Evolutionary conservation across 37 sponge, comb jelly and placozoan genomes (phyloP).

Genomic region (Chondrilla cf. caribensis): DNA sequence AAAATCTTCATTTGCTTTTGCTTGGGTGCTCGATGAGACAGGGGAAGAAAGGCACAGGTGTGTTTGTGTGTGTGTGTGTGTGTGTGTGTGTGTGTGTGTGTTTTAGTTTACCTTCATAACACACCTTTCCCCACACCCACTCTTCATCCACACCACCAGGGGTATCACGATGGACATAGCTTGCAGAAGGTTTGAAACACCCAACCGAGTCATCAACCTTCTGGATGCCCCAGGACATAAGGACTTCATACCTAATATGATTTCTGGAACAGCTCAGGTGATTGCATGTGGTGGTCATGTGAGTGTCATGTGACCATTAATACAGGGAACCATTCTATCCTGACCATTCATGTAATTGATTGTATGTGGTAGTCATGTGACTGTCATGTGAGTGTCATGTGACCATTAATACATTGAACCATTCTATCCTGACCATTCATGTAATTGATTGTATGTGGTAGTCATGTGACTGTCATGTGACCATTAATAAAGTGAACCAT

Average conservation of each 20-base stretch:
- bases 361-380: too few species aligned
- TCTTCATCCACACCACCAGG: slow-evolving; percentile 21
- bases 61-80: slow-evolving; percentile 17
- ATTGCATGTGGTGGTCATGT: too few species aligned
- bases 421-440: too few species aligned
- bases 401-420: too few species aligned
- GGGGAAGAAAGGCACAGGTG: slow-evolving; percentile 89
- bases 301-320: too few species aligned
- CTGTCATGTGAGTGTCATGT: too few species aligned
- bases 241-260: slow-evolving; percentile 99
- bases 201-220: slow-evolving; percentile 57
- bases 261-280: slow-evolving; percentile 95
- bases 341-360: too few species aligned
- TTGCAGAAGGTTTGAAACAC: slow-evolving; percentile 81
- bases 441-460: too few species aligned
- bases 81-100: slow-evolving; percentile 3
- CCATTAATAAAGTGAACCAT: too few species aligned
- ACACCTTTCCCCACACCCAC: not conserved
- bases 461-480: too few species aligned
- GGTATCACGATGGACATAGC: slow-evolving; percentile 98
- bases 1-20: slow-evolving; percentile 95
- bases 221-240: slow-evolving; percentile 97
- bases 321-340: too few species aligned
- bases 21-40: slow-evolving; percentile 98
- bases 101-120: not conserved